Evolutionary conservation across 1,140 invertebrate genomes (phyloP).

Genomic region (Diorhabda elongata): DNA sequence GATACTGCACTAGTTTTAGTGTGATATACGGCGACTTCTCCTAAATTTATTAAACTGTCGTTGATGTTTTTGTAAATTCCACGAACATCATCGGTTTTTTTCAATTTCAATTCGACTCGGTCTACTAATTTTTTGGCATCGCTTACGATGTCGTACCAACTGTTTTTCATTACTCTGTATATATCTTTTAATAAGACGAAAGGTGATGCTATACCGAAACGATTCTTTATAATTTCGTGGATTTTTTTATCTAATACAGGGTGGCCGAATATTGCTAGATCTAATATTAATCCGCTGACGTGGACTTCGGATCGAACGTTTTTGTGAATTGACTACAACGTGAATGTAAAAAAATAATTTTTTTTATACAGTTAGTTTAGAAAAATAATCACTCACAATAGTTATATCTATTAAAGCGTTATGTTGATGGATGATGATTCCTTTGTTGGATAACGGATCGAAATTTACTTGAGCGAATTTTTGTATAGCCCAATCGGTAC

Average conservation of each 20-base stretch:
- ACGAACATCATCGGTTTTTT: slow-evolving; percentile 30
- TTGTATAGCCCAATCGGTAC: slow-evolving; percentile 44
- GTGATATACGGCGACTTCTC: slow-evolving; percentile 43
- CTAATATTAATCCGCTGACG: slow-evolving; percentile 30
- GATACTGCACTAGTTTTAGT: slow-evolving; percentile 47
- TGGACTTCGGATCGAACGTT: slow-evolving; percentile 22
- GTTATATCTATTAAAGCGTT: slow-evolving; percentile 27
- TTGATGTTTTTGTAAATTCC: slow-evolving; percentile 46
- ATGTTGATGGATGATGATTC: slow-evolving; percentile 19
- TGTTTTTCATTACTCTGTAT: neutral
- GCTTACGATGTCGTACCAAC: neutral
- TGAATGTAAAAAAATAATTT: neutral
- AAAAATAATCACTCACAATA: slow-evolving; percentile 22
- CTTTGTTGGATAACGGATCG: slow-evolving; percentile 17
- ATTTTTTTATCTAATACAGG: slow-evolving; percentile 53
- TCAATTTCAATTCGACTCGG: slow-evolving; percentile 27
- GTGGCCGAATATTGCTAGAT: slow-evolving; percentile 60
- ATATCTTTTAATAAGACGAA: slow-evolving; percentile 1
- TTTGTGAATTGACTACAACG: slow-evolving; percentile 26
- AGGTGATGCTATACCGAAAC: slow-evolving; percentile 40
- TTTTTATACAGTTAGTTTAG: neutral
- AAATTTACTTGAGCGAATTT: slow-evolving; percentile 3
- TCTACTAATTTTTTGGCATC: slow-evolving; percentile 18
- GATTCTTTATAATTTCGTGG: slow-evolving; percentile 46
- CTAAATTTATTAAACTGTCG: slow-evolving; percentile 30